Conservation (phyloP, 2,113 vertebrate species). For the Pelmatolapia mariae region DNA sequence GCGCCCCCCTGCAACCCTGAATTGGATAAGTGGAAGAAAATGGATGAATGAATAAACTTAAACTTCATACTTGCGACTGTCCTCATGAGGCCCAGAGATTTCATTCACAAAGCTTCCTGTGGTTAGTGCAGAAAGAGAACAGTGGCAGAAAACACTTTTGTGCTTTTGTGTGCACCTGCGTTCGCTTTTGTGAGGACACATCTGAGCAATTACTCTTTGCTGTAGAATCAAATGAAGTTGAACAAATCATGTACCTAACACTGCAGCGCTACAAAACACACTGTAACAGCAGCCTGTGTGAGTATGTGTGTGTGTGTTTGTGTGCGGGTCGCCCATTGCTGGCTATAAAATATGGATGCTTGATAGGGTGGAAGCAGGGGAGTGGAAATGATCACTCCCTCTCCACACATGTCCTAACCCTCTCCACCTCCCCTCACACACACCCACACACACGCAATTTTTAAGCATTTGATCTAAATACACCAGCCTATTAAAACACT, state of each 20-base stretch:
- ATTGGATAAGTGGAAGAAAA: background rate
- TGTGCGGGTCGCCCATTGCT: background rate
- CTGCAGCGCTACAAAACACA: background rate
- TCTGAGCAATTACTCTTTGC: constrained; percentile 14
- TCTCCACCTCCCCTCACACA: background rate
- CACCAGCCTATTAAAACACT: background rate
- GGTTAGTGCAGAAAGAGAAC: background rate
- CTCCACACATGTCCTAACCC: background rate
- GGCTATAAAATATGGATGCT: constrained; percentile 53
- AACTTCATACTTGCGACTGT: background rate
- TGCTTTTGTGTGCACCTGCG: background rate
- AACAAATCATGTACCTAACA: background rate
- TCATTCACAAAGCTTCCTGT: background rate
- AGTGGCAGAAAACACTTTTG: background rate
- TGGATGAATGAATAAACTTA: background rate
- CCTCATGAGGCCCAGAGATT: background rate
- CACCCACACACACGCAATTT: background rate
- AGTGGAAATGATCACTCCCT: constrained; percentile 38
- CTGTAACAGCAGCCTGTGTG: background rate
- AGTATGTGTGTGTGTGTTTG: background rate
- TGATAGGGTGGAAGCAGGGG: constrained; percentile 31
- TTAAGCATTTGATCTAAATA: background rate
- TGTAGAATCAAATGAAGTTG: constrained; percentile 15
- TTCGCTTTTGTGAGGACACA: background rate
- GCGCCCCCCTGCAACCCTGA: background rate